These are phyloP conservation scores for Ochropleura plecta DNA, from an alignment of 2,888 invertebrate genomes.

Conservation along the genomic window DNA sequence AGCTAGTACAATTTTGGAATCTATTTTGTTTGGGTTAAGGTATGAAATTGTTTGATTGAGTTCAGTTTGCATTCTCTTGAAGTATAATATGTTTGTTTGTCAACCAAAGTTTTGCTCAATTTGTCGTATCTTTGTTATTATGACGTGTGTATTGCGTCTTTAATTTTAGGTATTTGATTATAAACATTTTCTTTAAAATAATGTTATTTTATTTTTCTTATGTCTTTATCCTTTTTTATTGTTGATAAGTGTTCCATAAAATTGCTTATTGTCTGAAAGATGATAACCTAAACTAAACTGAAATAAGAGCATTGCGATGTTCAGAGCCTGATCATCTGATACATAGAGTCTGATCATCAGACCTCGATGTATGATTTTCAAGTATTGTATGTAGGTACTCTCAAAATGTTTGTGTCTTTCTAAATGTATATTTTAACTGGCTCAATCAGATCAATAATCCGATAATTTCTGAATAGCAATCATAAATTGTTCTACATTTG, in stretches of 20 bases:
- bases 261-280: background rate
- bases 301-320: too few relatives aligned
- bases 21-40: constrained; percentile 29
- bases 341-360: too few relatives aligned
- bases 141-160: constrained; percentile 70
- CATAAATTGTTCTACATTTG: too few relatives aligned
- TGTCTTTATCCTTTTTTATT: background rate
- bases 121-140: constrained; percentile 70
- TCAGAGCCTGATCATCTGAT: too few relatives aligned
- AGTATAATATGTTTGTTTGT: constrained; percentile 68
- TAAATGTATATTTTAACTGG: too few relatives aligned
- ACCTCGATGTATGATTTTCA: too few relatives aligned
- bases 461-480: too few relatives aligned
- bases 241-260: background rate
- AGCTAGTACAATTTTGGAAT: constrained; percentile 23
- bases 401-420: too few relatives aligned
- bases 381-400: too few relatives aligned
- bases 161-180: constrained; percentile 76
- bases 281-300: background rate
- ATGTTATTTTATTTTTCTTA: constrained; percentile 31
- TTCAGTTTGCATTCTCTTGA: constrained; percentile 58
- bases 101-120: constrained; percentile 85
- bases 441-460: too few relatives aligned
- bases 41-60: constrained; percentile 47
- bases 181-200: constrained; percentile 68